phyloP scores from a whole-genome alignment of 2,888 invertebrate species.

The Lycia hirtaria region DNA sequence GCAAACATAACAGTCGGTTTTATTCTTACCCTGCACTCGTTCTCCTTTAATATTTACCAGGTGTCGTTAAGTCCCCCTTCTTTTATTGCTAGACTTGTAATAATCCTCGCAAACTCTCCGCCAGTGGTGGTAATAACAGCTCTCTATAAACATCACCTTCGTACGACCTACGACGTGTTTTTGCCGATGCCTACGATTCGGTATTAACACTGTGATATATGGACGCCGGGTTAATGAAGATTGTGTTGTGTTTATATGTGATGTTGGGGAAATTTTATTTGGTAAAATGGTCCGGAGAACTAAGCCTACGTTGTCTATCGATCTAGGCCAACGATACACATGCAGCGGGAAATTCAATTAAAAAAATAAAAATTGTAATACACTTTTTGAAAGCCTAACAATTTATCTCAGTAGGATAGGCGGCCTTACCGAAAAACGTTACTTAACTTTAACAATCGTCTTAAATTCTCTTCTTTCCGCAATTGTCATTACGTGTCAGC shows the following conservation, averaged over 20 bases:
- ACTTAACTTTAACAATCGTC: too few relatives aligned
- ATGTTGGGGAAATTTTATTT: background rate
- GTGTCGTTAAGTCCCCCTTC: slow-evolving; percentile 69
- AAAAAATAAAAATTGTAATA: too few relatives aligned
- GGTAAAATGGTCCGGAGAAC: too few relatives aligned
- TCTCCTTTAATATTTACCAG: slow-evolving; percentile 80
- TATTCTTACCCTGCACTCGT: slow-evolving; percentile 61
- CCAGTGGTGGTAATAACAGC: slow-evolving; percentile 59
- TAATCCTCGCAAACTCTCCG: slow-evolving; percentile 65
- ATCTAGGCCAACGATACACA: too few relatives aligned
- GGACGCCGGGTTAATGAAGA: slow-evolving; percentile 12
- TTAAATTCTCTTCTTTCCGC: too few relatives aligned
- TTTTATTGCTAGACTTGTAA: slow-evolving; percentile 76
- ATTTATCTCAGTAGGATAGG: too few relatives aligned
- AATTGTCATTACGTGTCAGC: too few relatives aligned
- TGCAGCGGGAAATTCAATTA: too few relatives aligned
- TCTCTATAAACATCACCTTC: slow-evolving; percentile 63
- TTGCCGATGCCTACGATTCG: slow-evolving; percentile 42
- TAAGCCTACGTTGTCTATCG: too few relatives aligned
- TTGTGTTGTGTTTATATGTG: slow-evolving; percentile 5
- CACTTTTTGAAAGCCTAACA: too few relatives aligned
- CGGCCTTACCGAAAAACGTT: too few relatives aligned
- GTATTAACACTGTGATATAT: slow-evolving; percentile 34
- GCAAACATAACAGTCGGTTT: slow-evolving; percentile 65
- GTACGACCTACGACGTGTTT: slow-evolving; percentile 55